These are phyloP conservation scores for Leucophenga maculata DNA, from an alignment of 2,888 invertebrate genomes.

Conservation along the genomic window DNA sequence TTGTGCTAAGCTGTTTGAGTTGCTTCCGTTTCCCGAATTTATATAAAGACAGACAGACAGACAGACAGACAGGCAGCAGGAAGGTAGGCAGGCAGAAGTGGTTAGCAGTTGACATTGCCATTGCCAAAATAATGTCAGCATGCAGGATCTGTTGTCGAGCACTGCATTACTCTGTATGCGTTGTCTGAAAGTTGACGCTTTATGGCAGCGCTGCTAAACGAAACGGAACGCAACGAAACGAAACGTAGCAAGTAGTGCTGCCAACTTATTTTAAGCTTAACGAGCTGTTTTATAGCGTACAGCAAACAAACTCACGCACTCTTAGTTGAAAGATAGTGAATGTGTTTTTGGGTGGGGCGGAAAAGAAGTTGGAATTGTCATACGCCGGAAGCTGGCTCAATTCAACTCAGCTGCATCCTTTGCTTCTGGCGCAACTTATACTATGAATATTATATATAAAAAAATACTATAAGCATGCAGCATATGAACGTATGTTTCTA, in stretches of 20 bases:
- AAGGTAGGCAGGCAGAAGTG: too few species aligned
- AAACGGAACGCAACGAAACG: background rate
- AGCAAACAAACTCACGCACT: background rate
- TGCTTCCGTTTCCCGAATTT: conserved; percentile 24
- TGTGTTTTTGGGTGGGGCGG: too few species aligned
- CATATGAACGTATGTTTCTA: too few species aligned
- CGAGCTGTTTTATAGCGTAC: conserved; percentile 22
- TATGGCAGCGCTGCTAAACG: background rate
- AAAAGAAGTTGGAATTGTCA: conserved; percentile 12
- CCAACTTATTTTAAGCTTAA: conserved; percentile 25
- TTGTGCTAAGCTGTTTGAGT: conserved; percentile 24
- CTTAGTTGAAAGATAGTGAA: background rate
- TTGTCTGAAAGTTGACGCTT: background rate
- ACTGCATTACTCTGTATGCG: background rate
- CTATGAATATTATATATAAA: background rate
- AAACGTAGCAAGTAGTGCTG: background rate
- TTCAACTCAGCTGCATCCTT: conserved; percentile 2
- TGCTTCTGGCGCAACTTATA: background rate
- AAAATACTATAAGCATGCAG: too few species aligned
- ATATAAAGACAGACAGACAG: conserved; percentile 5
- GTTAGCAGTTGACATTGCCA: background rate
- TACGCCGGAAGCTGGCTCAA: conserved; percentile 14
- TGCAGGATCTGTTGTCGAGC: too few species aligned
- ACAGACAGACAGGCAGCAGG: too few species aligned
- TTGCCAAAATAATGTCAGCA: conserved; percentile 7